Evolutionary conservation across 1,140 invertebrate species (phyloP).

Genomic region (Cyrtorhinus lividipennis): DNA sequence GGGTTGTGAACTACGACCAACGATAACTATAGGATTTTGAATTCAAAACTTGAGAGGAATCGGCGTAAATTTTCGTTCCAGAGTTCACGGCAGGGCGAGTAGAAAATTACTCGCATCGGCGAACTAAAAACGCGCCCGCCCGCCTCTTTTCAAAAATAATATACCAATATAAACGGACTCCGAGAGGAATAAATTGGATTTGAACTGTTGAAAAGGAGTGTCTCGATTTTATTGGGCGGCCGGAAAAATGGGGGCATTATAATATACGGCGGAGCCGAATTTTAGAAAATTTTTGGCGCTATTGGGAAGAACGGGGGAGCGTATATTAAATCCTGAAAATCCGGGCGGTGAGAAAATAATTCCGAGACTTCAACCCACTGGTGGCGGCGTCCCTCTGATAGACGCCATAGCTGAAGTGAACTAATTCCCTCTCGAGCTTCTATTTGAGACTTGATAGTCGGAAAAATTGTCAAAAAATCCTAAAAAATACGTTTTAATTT

Average conservation of each 20-base stretch:
- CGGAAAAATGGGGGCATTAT: not conserved
- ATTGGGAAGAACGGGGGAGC: not conserved
- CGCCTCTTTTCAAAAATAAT: constrained; percentile 19
- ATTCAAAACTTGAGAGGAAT: not conserved
- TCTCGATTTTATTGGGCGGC: not conserved
- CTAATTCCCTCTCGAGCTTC: constrained; percentile 7
- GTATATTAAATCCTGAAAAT: not conserved
- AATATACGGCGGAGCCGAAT: not conserved
- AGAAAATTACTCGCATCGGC: not conserved
- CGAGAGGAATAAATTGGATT: not conserved
- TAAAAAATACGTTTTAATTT: not conserved
- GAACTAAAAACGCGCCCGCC: constrained; percentile 12
- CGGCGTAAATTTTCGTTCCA: not conserved
- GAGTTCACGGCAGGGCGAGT: not conserved
- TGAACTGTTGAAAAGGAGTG: not conserved
- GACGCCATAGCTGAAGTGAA: constrained; percentile 13
- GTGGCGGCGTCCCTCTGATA: constrained; percentile 6
- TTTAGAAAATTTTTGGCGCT: not conserved
- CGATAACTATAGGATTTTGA: not conserved
- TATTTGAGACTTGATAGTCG: not conserved
- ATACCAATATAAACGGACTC: not conserved
- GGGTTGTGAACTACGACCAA: not conserved
- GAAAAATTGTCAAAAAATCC: constrained; percentile 9
- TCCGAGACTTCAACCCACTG: not conserved
- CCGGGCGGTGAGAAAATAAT: not conserved